A percentile compares a stretch with the other conserved stretches of the same genome.
Evolutionary conservation across 2,888 invertebrate species (phyloP).

Genomic region (Campopleginae sp.): DNA sequence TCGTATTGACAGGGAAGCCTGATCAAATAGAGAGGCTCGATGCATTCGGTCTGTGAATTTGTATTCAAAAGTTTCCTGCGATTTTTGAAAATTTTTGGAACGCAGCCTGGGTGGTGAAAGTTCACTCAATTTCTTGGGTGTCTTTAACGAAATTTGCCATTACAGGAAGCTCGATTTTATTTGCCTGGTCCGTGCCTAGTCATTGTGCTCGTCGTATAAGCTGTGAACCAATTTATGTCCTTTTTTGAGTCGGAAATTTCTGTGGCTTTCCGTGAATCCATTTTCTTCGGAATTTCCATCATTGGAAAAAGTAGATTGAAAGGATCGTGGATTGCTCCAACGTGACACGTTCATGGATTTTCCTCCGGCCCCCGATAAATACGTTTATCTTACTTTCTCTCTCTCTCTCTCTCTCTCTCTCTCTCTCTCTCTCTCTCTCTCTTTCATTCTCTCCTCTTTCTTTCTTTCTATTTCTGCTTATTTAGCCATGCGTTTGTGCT

Average conservation of each 20-base stretch:
- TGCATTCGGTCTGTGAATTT: background rate
- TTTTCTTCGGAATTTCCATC: slow-evolving; percentile 10
- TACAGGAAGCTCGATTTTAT: background rate
- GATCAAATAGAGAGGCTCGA: background rate
- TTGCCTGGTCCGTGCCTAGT: background rate
- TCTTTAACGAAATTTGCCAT: background rate
- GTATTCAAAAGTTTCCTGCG: background rate
- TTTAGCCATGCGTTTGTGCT: background rate
- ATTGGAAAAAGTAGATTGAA: background rate
- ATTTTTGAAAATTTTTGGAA: background rate
- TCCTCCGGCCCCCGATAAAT: slow-evolving; percentile 16
- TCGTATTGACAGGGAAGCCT: too few relatives aligned
- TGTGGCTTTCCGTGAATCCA: background rate
- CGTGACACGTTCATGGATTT: slow-evolving; percentile 38
- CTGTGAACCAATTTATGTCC: background rate
- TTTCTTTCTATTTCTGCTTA: background rate
- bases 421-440: background rate
- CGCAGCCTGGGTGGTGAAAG: background rate
- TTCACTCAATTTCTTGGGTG: background rate
- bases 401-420: background rate
- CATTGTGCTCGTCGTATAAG: background rate
- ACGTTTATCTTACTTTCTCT: background rate
- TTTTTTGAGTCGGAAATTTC: background rate
- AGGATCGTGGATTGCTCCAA: slow-evolving; percentile 3
- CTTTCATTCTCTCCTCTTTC: background rate